phyloP scores from a whole-genome alignment of 2,113 vertebrate genomes.

The Marmota flaviventris region DNA sequence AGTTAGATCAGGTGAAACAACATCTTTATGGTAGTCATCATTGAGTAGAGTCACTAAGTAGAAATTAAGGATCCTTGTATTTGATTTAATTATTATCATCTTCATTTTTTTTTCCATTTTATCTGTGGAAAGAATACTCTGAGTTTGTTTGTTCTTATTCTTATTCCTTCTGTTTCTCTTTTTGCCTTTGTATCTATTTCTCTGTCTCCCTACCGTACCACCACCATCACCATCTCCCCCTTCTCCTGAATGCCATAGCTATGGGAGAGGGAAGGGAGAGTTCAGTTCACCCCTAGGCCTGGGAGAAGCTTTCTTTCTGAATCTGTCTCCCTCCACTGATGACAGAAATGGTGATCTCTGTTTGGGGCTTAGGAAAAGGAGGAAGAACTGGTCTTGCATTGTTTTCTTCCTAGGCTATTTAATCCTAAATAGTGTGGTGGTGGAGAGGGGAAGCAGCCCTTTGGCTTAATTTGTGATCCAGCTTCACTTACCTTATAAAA shows the following conservation, averaged over 20 bases:
- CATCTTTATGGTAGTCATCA: neutral
- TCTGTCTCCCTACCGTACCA: rapidly evolving
- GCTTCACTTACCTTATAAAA: neutral
- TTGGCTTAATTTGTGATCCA: neutral
- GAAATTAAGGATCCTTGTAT: neutral
- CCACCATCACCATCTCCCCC: neutral
- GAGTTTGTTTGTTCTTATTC: neutral
- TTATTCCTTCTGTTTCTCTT: neutral
- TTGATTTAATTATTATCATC: neutral
- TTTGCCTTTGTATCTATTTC: neutral
- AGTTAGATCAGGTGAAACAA: neutral
- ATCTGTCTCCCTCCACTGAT: neutral
- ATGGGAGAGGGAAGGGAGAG: neutral
- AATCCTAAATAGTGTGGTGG: neutral
- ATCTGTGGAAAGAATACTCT: neutral
- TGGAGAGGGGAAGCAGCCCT: neutral
- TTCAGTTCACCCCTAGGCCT: neutral
- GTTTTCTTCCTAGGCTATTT: neutral
- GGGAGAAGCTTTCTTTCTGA: neutral
- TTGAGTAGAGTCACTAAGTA: neutral
- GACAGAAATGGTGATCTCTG: neutral
- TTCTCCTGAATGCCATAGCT: neutral
- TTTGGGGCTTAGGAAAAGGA: neutral
- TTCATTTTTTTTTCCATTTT: neutral
- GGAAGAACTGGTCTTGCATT: neutral